Evolutionary conservation across 2,888 invertebrate genomes (phyloP).

Genomic region (Idaea biselata): DNA sequence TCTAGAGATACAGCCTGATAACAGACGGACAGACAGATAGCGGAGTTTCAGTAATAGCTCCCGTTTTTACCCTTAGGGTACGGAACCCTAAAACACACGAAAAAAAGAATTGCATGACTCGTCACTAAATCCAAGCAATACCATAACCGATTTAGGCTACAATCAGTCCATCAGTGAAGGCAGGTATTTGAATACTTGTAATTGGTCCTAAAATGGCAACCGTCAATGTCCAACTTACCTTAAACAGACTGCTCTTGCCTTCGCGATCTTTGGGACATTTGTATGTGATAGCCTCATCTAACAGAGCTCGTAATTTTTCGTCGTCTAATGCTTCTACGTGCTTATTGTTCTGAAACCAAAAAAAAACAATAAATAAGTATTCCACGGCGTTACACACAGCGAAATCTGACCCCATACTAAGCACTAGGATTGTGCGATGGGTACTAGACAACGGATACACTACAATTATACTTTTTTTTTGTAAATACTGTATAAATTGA

Average conservation of each 20-base stretch:
- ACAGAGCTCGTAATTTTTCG: constrained; percentile 86
- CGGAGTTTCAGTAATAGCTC: no score
- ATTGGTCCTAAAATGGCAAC: background rate
- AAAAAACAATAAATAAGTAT: constrained; percentile 32
- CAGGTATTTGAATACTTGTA: background rate
- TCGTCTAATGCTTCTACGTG: constrained; percentile 86
- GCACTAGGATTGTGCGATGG: no score
- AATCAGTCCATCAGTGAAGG: background rate
- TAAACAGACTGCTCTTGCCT: constrained; percentile 91
- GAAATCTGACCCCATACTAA: no score
- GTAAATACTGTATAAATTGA: no score
- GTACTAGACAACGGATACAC: no score
- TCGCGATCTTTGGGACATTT: constrained; percentile 92
- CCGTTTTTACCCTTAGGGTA: no score
- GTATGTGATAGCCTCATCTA: constrained; percentile 92
- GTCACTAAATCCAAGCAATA: background rate
- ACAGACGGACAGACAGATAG: no score
- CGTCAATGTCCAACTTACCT: constrained; percentile 72
- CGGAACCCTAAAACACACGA: no score
- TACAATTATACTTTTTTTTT: no score
- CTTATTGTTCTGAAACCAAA: constrained; percentile 66
- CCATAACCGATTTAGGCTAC: background rate
- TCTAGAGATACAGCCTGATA: no score
- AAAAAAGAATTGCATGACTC: background rate
- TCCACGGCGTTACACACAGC: no score